phyloP scores from a whole-genome alignment of 2,888 invertebrate species.

The Dicyrtoma fusca region DNA sequence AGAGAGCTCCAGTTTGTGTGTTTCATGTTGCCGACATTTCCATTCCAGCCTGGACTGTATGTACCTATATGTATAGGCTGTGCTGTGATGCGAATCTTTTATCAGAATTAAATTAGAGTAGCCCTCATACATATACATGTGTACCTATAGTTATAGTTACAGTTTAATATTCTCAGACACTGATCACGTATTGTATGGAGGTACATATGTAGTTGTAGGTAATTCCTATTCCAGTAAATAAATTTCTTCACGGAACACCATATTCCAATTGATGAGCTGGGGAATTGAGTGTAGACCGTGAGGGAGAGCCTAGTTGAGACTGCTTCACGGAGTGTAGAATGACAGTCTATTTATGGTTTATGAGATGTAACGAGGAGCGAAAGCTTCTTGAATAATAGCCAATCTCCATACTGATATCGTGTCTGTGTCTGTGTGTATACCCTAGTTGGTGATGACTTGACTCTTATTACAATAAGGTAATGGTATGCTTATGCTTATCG shows the following conservation, averaged over 20 bases:
- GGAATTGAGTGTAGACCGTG: neutral
- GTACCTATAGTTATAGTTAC: too few species aligned
- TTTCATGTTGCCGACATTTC: too few species aligned
- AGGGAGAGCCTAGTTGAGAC: neutral
- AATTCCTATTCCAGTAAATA: neutral
- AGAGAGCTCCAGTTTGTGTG: too few species aligned
- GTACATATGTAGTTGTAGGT: too few species aligned
- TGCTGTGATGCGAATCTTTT: too few species aligned
- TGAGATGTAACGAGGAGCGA: constrained; percentile 27
- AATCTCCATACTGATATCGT: constrained; percentile 26
- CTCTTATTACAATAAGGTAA: neutral
- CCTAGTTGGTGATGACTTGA: neutral
- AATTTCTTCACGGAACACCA: neutral
- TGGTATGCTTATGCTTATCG: neutral
- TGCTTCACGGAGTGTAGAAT: neutral
- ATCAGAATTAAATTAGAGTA: too few species aligned
- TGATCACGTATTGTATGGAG: too few species aligned
- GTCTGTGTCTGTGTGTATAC: neutral
- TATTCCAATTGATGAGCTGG: neutral
- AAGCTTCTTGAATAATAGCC: constrained; percentile 24
- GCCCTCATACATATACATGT: too few species aligned
- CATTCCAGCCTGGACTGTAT: too few species aligned
- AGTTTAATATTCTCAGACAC: too few species aligned
- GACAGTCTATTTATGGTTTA: constrained; percentile 28
- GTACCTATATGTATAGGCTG: too few species aligned